Evolutionary conservation across 2,888 invertebrate species (phyloP), one percentile per base, ranked within the genome.

Genomic region (Chloromyia formosa): DNA sequence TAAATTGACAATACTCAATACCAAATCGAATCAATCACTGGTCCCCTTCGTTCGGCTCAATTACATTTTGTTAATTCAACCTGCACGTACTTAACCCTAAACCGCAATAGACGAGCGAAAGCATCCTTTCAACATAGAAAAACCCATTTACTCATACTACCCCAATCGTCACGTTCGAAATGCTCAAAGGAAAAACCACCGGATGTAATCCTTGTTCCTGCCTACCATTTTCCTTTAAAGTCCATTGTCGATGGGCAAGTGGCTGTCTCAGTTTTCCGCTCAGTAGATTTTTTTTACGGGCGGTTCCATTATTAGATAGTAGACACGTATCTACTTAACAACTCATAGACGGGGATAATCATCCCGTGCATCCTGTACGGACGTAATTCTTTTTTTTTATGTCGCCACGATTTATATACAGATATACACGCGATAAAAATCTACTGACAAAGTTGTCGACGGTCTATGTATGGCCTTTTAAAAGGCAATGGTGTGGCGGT

Each of bases 131-230:
- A 10, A 14, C 2, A 40, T 42, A 20, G 12, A 16, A 64, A 42
- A 64, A n/a, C 42, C 18, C 1, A 42, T 18, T 4, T 20, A 5
- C 35, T 20, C 20, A 27, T 35, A 35, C 27, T 35, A 35, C 27
- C 27, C 27, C 27, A 35, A 35, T 35, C 18, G 56, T 69, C 69
- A 69, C 69, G 69, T 69, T 35, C 35, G 27, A 27, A 53, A 16
- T 22, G n/a, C 20, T 42, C 1, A 18, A 64, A 18, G 42, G 27
- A 64, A 40, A 16, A 61, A 7, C 16, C 61, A 71, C 75, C 75
- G 75, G 75, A 75, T 75, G 54, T 40, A 75, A 54, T 75, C 71
- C 75, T 71, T 75, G 75, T 75, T 75, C 71, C 49, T 56, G 20
- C 66, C 22, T 68, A 68, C 54, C 22, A 40, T 16, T 54, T 71